A percentile compares a stretch with the other conserved stretches of the same genome.
These are phyloP conservation scores for Gerosis bhagava DNA, from an alignment of 2,888 invertebrate species.

Conservation along the genomic window DNA sequence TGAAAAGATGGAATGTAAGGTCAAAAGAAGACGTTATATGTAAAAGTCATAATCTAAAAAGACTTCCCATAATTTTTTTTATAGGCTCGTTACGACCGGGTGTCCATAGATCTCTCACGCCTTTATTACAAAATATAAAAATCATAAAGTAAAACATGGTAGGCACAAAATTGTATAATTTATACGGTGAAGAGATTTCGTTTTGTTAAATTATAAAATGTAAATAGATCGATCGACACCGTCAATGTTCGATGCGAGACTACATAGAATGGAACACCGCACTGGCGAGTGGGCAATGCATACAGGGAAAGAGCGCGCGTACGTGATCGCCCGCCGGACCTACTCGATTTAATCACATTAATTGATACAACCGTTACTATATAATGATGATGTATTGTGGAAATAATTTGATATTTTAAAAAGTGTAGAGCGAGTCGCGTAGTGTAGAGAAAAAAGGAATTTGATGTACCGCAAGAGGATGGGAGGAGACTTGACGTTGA, in stretches of 20 bases:
- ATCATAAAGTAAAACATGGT: too few relatives aligned
- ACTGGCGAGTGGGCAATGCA: conserved; percentile 48
- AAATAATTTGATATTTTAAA: conserved; percentile 75
- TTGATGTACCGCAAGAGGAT: conserved; percentile 50
- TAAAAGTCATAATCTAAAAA: too few relatives aligned
- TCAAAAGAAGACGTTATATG: too few relatives aligned
- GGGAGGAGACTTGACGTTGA: conserved; percentile 36
- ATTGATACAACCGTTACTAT: conserved; percentile 75
- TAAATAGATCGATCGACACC: conserved; percentile 28
- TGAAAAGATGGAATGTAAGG: too few relatives aligned
- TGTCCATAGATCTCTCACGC: too few relatives aligned
- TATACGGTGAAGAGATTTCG: conserved; percentile 9
- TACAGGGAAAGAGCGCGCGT: conserved; percentile 48
- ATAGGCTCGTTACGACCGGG: too few relatives aligned
- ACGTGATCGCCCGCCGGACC: conserved; percentile 69
- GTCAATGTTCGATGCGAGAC: conserved; percentile 20
- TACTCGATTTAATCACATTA: conserved; percentile 72
- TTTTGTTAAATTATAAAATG: conserved; percentile 27
- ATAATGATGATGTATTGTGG: conserved; percentile 73
- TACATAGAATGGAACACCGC: conserved; percentile 26
- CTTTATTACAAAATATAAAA: too few relatives aligned
- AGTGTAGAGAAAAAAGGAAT: conserved; percentile 52
- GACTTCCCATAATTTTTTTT: too few relatives aligned
- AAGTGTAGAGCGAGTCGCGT: conserved; percentile 53
- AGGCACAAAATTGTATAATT: too few relatives aligned